These are phyloP conservation scores for Ichneumoninae sp. DNA, from an alignment of 2,888 invertebrate species.

Conservation along the genomic window DNA sequence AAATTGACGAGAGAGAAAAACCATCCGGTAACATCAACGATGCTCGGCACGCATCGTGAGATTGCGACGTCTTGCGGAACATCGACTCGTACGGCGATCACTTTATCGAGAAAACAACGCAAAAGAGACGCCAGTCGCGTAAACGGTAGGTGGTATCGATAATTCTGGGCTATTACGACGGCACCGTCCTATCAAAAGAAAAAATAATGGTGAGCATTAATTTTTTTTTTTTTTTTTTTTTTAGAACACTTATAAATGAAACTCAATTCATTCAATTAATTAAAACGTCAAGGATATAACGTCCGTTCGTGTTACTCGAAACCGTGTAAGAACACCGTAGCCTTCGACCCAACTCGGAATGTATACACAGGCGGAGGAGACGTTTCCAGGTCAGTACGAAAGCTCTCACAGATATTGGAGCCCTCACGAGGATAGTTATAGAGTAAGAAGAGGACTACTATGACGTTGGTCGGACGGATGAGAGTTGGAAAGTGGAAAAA, in stretches of 20 bases:
- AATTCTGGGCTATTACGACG: no score
- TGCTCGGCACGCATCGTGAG: slow-evolving; percentile 36
- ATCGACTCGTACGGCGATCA: slow-evolving; percentile 28
- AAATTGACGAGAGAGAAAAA: slow-evolving; percentile 29
- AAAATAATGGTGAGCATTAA: no score
- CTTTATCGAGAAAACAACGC: slow-evolving; percentile 11
- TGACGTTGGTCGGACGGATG: slow-evolving; percentile 10
- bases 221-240: not conserved
- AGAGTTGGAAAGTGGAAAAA: slow-evolving; percentile 10
- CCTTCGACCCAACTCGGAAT: not conserved
- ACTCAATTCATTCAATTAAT: not conserved
- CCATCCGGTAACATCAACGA: slow-evolving; percentile 12
- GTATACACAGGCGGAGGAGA: slow-evolving; percentile 25
- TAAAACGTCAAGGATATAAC: slow-evolving; percentile 8
- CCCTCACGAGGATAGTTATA: slow-evolving; percentile 21
- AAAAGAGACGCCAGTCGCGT: not conserved
- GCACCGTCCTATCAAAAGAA: no score
- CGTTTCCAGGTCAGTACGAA: slow-evolving; percentile 60
- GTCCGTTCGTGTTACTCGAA: slow-evolving; percentile 19
- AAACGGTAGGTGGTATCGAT: no score
- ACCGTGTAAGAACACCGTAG: slow-evolving; percentile 15
- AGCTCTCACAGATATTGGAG: slow-evolving; percentile 58
- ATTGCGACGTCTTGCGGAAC: slow-evolving; percentile 7
- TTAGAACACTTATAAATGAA: not conserved
- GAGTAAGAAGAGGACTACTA: slow-evolving; percentile 16